Conservation (phyloP, 2,888 invertebrate genomes). For the Alcis repandata region DNA sequence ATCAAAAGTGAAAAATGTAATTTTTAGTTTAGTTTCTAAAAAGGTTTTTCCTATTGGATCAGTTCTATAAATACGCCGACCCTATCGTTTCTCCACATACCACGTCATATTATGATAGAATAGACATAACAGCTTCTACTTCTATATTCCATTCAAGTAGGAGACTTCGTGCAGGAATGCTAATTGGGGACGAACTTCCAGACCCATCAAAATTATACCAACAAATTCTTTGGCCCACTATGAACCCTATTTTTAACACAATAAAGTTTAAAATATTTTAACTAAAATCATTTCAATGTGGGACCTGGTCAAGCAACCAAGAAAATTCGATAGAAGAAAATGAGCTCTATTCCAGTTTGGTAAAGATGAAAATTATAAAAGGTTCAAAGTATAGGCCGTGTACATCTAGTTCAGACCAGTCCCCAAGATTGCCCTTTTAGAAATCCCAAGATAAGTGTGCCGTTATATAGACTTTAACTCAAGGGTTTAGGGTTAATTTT, state of each 20-base stretch:
- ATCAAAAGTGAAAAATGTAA: too few species aligned
- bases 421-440: constrained; percentile 65
- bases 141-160: constrained; percentile 56
- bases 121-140: constrained; percentile 53
- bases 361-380: constrained; percentile 48
- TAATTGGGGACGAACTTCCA: constrained; percentile 65
- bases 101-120: constrained; percentile 48
- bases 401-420: constrained; percentile 69
- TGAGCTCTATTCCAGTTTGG: constrained; percentile 49
- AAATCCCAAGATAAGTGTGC: constrained; percentile 50
- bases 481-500: constrained; percentile 50
- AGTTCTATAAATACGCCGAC: neutral
- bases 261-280: constrained; percentile 45
- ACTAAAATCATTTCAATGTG: constrained; percentile 36
- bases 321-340: constrained; percentile 41
- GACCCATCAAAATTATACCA: constrained; percentile 59
- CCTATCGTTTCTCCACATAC: constrained; percentile 27
- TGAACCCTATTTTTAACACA: constrained; percentile 41
- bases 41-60: neutral
- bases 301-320: constrained; percentile 50
- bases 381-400: constrained; percentile 49
- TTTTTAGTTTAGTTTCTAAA: neutral
- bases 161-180: constrained; percentile 64
- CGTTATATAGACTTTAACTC: constrained; percentile 43
- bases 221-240: constrained; percentile 38